Evolutionary conservation across 2,113 vertebrate species (phyloP), one percentile per base, ranked within the genome.

Genomic region (Catharus bicknelli): DNA sequence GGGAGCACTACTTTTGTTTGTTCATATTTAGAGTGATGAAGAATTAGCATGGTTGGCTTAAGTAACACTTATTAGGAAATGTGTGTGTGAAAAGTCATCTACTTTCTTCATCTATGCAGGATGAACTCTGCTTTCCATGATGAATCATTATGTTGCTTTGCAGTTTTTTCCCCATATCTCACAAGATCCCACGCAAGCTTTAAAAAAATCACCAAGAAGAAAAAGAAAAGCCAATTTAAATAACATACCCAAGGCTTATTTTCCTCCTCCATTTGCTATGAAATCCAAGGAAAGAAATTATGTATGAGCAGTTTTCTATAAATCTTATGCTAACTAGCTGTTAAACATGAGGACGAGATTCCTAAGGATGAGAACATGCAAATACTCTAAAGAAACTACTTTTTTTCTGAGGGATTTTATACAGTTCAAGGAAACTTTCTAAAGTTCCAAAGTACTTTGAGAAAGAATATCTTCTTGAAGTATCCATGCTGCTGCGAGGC

Each of bases 111-210:
- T 81, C 36, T 77, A 10, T 63, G 32, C 27, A 34, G 57, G 78
- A 47, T 77, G 78, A 82, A 36, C 30, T 76, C 59, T 91, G 13
- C 66, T 95, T 94, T 95, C 66, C 45, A 26, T 61, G 59, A 92
- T 95, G 95, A 96, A 92, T 95, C 92, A 95, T 92, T 83, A 53
- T 68, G 55, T 85, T 93, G 63, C 72, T 95, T 83, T 62, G 76
- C 89, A 94, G 16, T 40, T 74, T 96, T 79, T 93, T 26, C 10
- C 32, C 38, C 29, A 18, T 67, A 93, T 73, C 70, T 92, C 67
- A 34, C 48, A 88, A 91, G 63, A 90, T 86, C 59, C 72, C 89
- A 94, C 54, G 2, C 45, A 74, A 50, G 47, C 88, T 95, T 87
- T 92, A 79, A 95, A 76, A 95, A 94, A 95, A 54, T 92, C 66